These are phyloP conservation scores for Paramuricea clavata DNA, from an alignment of 92 coral and sea anemone genomes.

Conservation along the genomic window DNA sequence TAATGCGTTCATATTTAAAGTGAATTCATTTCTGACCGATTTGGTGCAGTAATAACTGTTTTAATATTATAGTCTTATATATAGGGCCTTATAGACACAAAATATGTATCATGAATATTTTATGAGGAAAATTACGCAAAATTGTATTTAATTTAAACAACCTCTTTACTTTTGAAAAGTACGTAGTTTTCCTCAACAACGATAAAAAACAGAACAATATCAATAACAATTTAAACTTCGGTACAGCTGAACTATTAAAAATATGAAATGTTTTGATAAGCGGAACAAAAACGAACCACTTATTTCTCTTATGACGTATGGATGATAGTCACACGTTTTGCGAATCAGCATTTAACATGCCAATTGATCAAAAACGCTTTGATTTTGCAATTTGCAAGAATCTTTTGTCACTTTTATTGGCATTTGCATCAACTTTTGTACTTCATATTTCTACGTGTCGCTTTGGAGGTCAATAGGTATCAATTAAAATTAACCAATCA, in stretches of 20 bases:
- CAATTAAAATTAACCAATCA: conserved; percentile 77
- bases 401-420: conserved; percentile 1
- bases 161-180: neutral
- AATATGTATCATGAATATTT: neutral
- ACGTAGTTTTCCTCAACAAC: neutral
- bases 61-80: too few species aligned
- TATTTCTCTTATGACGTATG: too few species aligned
- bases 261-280: too few species aligned
- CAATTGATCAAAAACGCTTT: neutral
- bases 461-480: neutral
- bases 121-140: neutral
- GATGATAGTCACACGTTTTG: too few species aligned
- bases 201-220: neutral
- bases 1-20: too few species aligned
- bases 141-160: too few species aligned
- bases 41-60: too few species aligned
- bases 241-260: neutral
- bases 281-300: too few species aligned
- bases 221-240: neutral
- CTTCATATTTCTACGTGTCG: neutral
- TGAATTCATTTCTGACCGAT: too few species aligned
- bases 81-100: too few species aligned
- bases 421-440: neutral
- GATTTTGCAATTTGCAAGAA: neutral
- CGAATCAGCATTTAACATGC: neutral